Evolutionary conservation across 1,140 invertebrate genomes (phyloP).

Genomic region (Ceratitis capitata): DNA sequence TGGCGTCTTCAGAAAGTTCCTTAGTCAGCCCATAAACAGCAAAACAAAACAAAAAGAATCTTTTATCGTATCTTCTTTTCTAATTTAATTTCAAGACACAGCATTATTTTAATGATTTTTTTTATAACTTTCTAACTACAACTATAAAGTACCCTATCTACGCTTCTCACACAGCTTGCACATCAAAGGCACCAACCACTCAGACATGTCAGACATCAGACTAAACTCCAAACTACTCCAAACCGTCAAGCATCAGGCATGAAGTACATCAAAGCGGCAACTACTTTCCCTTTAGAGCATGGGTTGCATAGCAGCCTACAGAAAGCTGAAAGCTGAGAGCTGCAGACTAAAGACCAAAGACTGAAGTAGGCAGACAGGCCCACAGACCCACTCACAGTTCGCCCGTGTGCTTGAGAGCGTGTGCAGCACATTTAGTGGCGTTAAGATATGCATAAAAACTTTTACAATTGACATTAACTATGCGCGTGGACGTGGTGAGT

Average conservation of each 20-base stretch:
- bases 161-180: too few relatives aligned
- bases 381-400: too few relatives aligned
- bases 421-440: not conserved
- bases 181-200: not conserved
- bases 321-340: not conserved
- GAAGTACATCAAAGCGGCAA: not conserved
- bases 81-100: too few relatives aligned
- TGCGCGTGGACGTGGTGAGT: not conserved
- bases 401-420: not conserved
- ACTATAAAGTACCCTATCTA: too few relatives aligned
- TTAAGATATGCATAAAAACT: conserved; percentile 15
- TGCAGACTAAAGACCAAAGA: not conserved
- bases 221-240: not conserved
- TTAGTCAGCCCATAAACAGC: too few relatives aligned
- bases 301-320: not conserved
- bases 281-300: not conserved
- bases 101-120: too few relatives aligned
- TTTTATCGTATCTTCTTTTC: too few relatives aligned
- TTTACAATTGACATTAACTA: conserved; percentile 17
- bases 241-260: not conserved
- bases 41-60: too few relatives aligned
- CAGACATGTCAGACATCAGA: conserved; percentile 25
- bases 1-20: too few relatives aligned
- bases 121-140: too few relatives aligned
- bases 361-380: too few relatives aligned